These are phyloP conservation scores for Xenentodon cancila DNA, from an alignment of 2,797 vertebrate genomes.

Conservation along the genomic window DNA sequence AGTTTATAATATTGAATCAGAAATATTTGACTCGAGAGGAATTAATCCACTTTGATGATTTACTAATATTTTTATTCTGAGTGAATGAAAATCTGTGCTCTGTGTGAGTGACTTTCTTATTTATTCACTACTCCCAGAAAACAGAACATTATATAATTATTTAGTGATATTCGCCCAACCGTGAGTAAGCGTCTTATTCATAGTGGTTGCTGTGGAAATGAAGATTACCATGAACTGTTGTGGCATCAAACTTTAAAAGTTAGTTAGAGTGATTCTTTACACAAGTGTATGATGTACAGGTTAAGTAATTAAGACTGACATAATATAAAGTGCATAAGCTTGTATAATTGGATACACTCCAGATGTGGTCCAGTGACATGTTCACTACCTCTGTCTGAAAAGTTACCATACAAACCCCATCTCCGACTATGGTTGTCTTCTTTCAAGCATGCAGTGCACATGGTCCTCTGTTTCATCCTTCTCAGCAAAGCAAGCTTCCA, in stretches of 20 bases:
- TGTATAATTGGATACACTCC: constrained; percentile 15
- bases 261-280: neutral
- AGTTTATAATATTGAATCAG: too few species aligned
- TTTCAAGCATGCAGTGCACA: neutral
- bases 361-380: constrained; percentile 7
- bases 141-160: neutral
- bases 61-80: too few species aligned
- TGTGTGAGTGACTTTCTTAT: neutral
- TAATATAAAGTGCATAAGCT: constrained; percentile 11
- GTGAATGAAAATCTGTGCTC: too few species aligned
- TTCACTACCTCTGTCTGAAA: constrained; percentile 20
- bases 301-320: constrained; percentile 35
- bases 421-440: too few species aligned
- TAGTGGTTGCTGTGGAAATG: too few species aligned
- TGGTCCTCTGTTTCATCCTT: neutral
- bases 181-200: constrained; percentile 20
- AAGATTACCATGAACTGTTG: neutral
- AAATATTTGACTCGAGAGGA: too few species aligned
- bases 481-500: constrained; percentile 13
- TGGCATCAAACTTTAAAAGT: neutral
- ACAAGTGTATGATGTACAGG: neutral
- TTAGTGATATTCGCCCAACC: neutral
- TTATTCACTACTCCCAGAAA: neutral
- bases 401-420: neutral
- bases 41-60: too few species aligned